Percentiles rank a stretch among this genome's conserved stretches.
These are phyloP conservation scores for Melinaea menophilus DNA, from an alignment of 2,888 invertebrate genomes.

Conservation along the genomic window DNA sequence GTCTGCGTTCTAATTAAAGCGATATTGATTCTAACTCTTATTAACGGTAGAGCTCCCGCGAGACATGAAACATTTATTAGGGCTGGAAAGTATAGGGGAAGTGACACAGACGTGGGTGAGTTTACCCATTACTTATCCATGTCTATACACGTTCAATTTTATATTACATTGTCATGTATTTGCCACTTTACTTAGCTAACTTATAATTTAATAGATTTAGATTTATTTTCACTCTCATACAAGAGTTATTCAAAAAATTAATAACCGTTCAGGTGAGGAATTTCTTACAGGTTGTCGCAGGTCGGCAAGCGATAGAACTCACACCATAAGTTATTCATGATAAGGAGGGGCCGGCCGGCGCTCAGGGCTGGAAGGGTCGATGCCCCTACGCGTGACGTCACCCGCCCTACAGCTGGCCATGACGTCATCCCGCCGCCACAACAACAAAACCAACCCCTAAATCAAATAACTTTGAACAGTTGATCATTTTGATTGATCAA, in stretches of 20 bases:
- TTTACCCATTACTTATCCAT: slow-evolving; percentile 10
- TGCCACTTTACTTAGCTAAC: too few relatives aligned
- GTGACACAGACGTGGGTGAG: slow-evolving; percentile 42
- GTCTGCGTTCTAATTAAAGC: slow-evolving; percentile 7
- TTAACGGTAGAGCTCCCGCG: slow-evolving; percentile 63
- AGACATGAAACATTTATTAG: slow-evolving; percentile 62
- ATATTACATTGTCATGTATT: too few relatives aligned
- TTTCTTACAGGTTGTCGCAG: slow-evolving; percentile 59
- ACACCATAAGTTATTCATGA: slow-evolving; percentile 69
- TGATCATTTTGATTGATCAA: slow-evolving; percentile 43
- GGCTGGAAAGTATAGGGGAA: slow-evolving; percentile 52
- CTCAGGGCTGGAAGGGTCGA: slow-evolving; percentile 62
- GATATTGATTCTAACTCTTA: slow-evolving; percentile 57
- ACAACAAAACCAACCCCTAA: slow-evolving; percentile 56
- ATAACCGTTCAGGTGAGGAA: slow-evolving; percentile 34
- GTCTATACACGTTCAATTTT: slow-evolving; percentile 24
- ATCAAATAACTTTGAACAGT: slow-evolving; percentile 37
- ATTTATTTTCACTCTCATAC: too few relatives aligned
- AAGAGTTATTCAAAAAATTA: too few relatives aligned
- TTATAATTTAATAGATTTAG: too few relatives aligned
- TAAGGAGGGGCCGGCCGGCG: slow-evolving; percentile 48
- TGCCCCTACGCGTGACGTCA: slow-evolving; percentile 69
- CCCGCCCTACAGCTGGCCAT: slow-evolving; percentile 73
- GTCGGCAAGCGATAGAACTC: slow-evolving; percentile 55
- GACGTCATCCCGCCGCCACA: slow-evolving; percentile 65